Evolutionary conservation across 1,140 invertebrate genomes (phyloP).

Genomic region (Hylaeus volcanicus): DNA sequence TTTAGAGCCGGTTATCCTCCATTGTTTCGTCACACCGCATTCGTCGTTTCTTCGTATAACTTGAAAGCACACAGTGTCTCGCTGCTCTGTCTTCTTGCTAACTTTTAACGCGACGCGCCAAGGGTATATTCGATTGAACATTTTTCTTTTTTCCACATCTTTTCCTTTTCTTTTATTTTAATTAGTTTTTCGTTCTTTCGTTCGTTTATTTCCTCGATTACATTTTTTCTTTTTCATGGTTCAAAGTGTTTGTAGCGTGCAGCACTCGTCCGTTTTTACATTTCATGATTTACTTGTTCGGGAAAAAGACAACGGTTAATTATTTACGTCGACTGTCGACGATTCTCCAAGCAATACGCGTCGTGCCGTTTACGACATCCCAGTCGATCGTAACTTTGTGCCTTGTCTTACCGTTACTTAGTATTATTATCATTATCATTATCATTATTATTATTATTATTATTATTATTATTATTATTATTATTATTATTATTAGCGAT

Average conservation of each 20-base stretch:
- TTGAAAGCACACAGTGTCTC: constrained; percentile 7
- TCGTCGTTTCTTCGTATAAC: constrained; percentile 43
- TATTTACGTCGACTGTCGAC: no score
- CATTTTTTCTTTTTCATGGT: background rate
- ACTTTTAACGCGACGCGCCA: constrained; percentile 11
- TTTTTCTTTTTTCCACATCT: background rate
- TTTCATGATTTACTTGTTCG: no score
- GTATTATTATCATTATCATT: constrained; percentile 53
- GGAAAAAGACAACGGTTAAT: no score
- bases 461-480: constrained; percentile 24
- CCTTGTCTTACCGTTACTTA: constrained; percentile 41
- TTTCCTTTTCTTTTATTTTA: background rate
- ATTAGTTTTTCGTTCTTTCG: background rate
- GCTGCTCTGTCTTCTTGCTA: constrained; percentile 22
- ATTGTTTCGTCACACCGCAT: constrained; percentile 45
- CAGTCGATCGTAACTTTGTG: background rate
- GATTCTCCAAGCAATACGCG: no score
- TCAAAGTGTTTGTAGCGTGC: background rate
- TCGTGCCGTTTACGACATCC: no score
- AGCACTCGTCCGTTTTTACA: background rate
- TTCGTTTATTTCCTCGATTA: background rate
- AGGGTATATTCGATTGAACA: background rate
- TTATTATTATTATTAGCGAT: constrained; percentile 56
- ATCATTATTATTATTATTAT: constrained; percentile 66
- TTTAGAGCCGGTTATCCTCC: constrained; percentile 32